Conservation (phyloP, 2,113 vertebrate species). For the Xiphophorus hellerii region DNA sequence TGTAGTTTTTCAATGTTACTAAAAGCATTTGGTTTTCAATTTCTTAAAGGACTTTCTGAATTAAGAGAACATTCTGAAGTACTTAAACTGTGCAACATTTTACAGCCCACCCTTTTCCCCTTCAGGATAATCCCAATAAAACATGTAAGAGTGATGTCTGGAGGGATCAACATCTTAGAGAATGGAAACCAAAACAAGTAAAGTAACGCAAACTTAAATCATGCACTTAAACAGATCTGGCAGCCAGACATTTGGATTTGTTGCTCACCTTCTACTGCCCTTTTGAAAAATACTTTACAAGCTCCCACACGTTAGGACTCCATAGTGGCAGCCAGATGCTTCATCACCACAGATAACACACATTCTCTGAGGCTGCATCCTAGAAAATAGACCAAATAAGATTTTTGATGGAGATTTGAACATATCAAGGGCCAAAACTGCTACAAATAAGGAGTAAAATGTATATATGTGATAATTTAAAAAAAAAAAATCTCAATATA, state of each 20-base stretch:
- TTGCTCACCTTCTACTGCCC: conserved; percentile 94
- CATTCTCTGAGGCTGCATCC: conserved; percentile 89
- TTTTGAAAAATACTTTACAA: conserved; percentile 99
- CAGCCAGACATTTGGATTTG: not conserved
- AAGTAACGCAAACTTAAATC: not conserved
- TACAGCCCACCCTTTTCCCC: not conserved
- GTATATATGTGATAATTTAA: not conserved
- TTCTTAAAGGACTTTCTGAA: not conserved
- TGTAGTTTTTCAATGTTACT: not conserved
- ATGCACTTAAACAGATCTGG: not conserved
- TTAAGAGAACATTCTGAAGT: too few species aligned
- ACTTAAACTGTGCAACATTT: not conserved
- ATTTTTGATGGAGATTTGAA: not conserved
- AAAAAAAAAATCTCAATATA: not conserved
- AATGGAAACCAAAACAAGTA: not conserved
- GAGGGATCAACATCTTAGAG: not conserved
- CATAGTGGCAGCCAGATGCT: conserved; percentile 97
- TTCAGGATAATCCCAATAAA: not conserved
- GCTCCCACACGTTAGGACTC: conserved; percentile 97
- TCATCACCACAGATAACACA: conserved; percentile 97
- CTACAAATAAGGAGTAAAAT: not conserved
- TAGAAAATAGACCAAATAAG: conserved; percentile 59
- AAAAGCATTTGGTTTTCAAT: not conserved
- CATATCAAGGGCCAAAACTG: not conserved
- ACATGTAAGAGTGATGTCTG: not conserved